Evolutionary conservation across 2,113 vertebrate genomes (phyloP), one percentile per base, ranked within the genome.

Genomic region (Sterrhoptilus dennistouni): DNA sequence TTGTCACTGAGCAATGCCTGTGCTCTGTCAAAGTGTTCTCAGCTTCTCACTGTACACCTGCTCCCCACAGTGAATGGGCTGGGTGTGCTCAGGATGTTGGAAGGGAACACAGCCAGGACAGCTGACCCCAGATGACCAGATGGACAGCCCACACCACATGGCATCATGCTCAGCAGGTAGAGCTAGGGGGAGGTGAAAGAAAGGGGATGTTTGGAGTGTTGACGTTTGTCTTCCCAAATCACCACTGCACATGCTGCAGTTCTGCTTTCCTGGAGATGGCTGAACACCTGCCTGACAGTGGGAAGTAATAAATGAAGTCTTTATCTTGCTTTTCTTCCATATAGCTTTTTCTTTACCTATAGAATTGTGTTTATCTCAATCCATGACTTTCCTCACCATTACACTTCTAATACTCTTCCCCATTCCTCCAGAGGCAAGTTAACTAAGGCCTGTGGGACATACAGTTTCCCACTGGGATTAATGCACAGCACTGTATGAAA

Each of bases 231-330:
- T 70, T 79, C n/a, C 6, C 44, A 54, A 44, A 31, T 35, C 54
- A 33, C 11, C 6, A 11, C 29, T 35, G 31, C 1, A 0, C 1
- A 0, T 11, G 45, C 29, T 5, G 10, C 15, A 47, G 8, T 3
- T 60, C 29, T n/a, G 10, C 33, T 47, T 54, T 44, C 33, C 35
- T 65, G 44, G 14, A 31, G 7, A 33, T 71, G 44, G 36, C 33
- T 52, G 15, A 61, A 35, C 21, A 31, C 11, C n/a, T 47, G 9
- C 25, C 35, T 61, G 29, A n/a, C 17, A 18, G 27, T 35, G 25
- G 54, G n/a, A 63, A 54, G 24, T 18, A 29, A 25, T 16, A 17
- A 47, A 18, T 31, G 3, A 40, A 61, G 19, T 47, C 47, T 11
- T 60, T 61, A 31, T 35, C 25, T 36, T 42, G 14, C 4, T 90